Base-by-base conservation (phyloP, 2,113 vertebrate genomes). In the Halichoerus grypus region DNA sequence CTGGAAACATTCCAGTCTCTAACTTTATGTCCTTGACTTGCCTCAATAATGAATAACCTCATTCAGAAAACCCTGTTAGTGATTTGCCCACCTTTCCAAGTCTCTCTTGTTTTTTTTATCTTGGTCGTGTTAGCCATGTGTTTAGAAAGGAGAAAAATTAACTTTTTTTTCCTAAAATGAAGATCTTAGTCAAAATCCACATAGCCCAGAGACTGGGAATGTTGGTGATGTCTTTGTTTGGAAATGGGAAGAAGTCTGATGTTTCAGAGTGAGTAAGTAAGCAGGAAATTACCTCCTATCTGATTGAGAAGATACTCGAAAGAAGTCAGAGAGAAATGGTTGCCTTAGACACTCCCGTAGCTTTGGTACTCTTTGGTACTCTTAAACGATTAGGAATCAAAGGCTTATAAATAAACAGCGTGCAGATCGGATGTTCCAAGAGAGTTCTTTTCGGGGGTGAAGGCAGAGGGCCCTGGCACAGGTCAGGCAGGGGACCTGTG, bases 11-110 rank as follows among this genome's bases (percentile, higher is more conserved):
- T 80, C 90, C 82, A 82, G 90, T 59, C 65, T 77, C 74, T 65
- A 19, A 26, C 46, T 88, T 83, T 33, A 46, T 46, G 86, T n/a
- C 91, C 51, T 87, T 76, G 42, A 7, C 59, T 80, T 36, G 80
- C 95, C 82, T 94, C n/a, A 2, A 1, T 8, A 59, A 59, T 97
- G 96, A 97, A 97, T 96, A 94, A 84, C 76, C 63, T 96, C 80
- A 83, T 97, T 98, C 92, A 97, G 79, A 92, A 93, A 96, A 71
- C 0, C 0, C 65, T 24, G 65, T 65, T 16, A 0, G 24, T 95
- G 83, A 87, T 77, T 94, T 33, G 81, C 87, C 61, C 1, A 26
- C 77, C 74, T 95, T 92, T 88, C 67, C 87, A 36, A 88, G 33
- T 95, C 72, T 69, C n/a, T 91, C 89, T 81, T 59, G 53, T 87